Evolutionary conservation across 53 echinoderm and acorn worm species (phyloP), one percentile per base, ranked within the genome.

Genomic region (Holothuria leucospilota): DNA sequence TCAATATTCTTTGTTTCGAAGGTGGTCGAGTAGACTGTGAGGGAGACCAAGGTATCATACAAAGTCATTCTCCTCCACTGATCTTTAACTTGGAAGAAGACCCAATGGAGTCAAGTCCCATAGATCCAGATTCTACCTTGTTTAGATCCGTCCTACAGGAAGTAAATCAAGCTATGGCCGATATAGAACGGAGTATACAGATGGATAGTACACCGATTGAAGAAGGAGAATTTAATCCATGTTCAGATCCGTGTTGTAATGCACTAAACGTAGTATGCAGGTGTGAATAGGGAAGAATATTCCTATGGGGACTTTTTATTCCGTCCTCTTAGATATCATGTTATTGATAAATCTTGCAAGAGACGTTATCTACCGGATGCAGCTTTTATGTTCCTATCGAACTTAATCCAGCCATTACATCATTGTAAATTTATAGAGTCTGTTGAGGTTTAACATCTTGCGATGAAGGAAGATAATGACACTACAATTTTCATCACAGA

Each of bases 201-300:
- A 63, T 63, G 28, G 93, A 93, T 67, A 93, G 85, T 64, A 93
- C 88, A 39, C 91, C 90, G 7, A 85, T 88, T 6, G 88, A 82
- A 4, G 84, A 93, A 46, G 88, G 81, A 66, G 71, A 67, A n/a
- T 2, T 4, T 13, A 41, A 64, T 46, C 59, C 62, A 0, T 39
- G 78, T 20, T 79, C 41, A 29, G 13, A 28, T 23, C 93, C 88
- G 8, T 93, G 93, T 66, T 93, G 93, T 39, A 91, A 93, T 78
- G 34, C 75, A n/a, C 29, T 81, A 20, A 74, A 93, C n/a, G 81
- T 85, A 12, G 85, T 63, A 30, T 93, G 93, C 61, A 85, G 93
- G 16, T 93, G 93, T 56, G 56, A 56, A 15, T 56, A 56, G 18
- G 15, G 56, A 18, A 18, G 56, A 16, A 56, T 0, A 56, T 34